Conservation (phyloP, 2,797 vertebrate genomes). For the Melanotaenia nigrans region DNA sequence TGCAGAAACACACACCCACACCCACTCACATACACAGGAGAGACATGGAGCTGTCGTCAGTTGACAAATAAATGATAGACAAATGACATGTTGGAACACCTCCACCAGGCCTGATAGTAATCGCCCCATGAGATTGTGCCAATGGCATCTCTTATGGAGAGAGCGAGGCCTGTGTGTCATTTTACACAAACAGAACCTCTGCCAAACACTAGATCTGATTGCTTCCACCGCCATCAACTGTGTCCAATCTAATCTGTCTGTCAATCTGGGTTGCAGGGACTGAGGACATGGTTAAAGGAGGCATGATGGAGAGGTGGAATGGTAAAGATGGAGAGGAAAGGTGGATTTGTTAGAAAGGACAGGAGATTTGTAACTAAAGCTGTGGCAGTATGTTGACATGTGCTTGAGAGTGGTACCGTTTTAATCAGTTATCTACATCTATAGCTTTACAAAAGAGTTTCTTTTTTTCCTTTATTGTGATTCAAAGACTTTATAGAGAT, state of each 20-base stretch:
- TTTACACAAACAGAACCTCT: conserved; percentile 86
- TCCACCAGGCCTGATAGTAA: conserved; percentile 84
- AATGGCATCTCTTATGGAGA: conserved; percentile 76
- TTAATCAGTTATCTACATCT: background rate
- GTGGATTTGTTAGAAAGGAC: conserved; percentile 55
- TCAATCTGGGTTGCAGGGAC: conserved; percentile 79
- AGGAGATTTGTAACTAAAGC: conserved; percentile 51
- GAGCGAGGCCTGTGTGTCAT: conserved; percentile 79
- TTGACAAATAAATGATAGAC: conserved; percentile 88
- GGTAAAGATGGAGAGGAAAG: conserved; percentile 58
- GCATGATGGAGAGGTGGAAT: conserved; percentile 66
- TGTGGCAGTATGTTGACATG: conserved; percentile 26
- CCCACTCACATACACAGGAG: conserved; percentile 69
- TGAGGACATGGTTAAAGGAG: conserved; percentile 69
- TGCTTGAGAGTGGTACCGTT: conserved; percentile 1
- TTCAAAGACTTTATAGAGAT: background rate
- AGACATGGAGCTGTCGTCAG: conserved; percentile 78
- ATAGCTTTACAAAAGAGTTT: background rate
- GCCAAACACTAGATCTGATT: conserved; percentile 85
- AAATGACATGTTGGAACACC: conserved; percentile 86
- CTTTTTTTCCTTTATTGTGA: background rate
- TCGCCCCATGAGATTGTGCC: conserved; percentile 83
- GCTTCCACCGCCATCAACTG: conserved; percentile 82
- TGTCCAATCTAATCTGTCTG: conserved; percentile 88
- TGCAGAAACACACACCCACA: conserved; percentile 47